Conservation (phyloP, 2,113 vertebrate genomes). For the Leptosomus discolor region DNA sequence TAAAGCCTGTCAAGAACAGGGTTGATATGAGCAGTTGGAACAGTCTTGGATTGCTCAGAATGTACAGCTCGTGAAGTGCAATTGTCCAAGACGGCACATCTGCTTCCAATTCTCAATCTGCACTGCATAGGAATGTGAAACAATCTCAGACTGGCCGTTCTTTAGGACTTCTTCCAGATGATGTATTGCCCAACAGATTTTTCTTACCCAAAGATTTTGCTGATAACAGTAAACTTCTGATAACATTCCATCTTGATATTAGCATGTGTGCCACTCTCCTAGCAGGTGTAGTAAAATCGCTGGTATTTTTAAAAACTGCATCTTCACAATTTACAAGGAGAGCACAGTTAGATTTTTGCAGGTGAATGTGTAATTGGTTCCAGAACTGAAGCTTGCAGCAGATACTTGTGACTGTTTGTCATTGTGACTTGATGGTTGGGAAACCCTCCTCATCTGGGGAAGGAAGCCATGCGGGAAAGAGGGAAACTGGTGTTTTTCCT, state of each 20-base stretch:
- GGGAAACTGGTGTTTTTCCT: neutral
- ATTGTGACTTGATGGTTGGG: neutral
- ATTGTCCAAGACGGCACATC: neutral
- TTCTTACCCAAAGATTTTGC: neutral
- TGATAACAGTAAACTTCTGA: neutral
- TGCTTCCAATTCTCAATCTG: neutral
- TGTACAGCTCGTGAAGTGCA: neutral
- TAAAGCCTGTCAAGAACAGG: neutral
- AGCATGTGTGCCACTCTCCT: neutral
- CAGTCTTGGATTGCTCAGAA: neutral
- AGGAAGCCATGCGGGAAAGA: neutral
- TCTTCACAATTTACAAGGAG: neutral
- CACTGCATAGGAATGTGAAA: neutral
- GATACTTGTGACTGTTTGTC: neutral
- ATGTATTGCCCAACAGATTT: neutral
- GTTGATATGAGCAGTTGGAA: neutral
- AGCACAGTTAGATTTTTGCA: neutral
- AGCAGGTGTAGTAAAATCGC: neutral
- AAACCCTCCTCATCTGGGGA: neutral
- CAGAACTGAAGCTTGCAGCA: neutral
- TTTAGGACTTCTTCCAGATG: neutral
- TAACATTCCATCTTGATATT: neutral
- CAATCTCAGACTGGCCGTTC: neutral
- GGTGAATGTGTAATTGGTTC: neutral
- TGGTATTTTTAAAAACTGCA: neutral